A percentile compares a stretch with the other conserved stretches of the same genome.
Conservation (phyloP, 2,797 vertebrate genomes). For the Platalea minor region DNA sequence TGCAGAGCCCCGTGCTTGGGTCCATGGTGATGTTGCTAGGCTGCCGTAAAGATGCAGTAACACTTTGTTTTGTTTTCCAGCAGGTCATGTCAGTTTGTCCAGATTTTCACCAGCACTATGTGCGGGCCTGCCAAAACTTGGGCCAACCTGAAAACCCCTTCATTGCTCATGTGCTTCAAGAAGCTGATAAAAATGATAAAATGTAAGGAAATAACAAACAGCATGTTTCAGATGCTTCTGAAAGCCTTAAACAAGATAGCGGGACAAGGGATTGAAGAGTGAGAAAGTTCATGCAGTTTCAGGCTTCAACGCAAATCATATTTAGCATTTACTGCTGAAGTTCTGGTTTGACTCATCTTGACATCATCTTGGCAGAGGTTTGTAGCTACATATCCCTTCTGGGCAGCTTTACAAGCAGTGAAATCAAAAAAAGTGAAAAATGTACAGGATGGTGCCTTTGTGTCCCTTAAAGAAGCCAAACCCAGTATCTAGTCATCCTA, state of each 20-base stretch:
- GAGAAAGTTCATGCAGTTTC: conserved; percentile 4
- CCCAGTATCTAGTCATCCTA: not conserved
- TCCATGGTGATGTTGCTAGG: not conserved
- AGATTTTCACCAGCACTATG: conserved; percentile 69
- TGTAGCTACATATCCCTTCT: conserved; percentile 17
- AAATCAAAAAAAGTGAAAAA: not conserved
- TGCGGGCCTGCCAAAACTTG: conserved; percentile 66
- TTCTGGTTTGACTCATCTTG: conserved; percentile 54
- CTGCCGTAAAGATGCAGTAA: not conserved
- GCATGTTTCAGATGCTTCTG: not conserved
- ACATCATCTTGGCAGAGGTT: conserved; percentile 38
- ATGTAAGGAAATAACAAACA: conserved; percentile 61
- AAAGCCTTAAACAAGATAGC: conserved; percentile 29
- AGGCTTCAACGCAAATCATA: not conserved
- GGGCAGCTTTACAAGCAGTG: conserved; percentile 40
- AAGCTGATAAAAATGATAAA: conserved; percentile 17
- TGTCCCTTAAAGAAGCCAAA: conserved; percentile 39
- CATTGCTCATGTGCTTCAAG: conserved; percentile 69
- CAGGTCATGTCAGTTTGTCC: conserved; percentile 6
- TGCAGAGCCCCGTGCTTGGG: not conserved
- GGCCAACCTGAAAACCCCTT: conserved; percentile 66
- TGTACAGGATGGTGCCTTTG: conserved; percentile 9
- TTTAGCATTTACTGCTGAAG: conserved; percentile 13
- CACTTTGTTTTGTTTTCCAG: conserved; percentile 5
- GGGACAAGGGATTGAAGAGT: not conserved